Percentiles rank a stretch among this genome's conserved stretches.
Conservation (phyloP, 2,797 vertebrate species). For the Miichthys miiuy region DNA sequence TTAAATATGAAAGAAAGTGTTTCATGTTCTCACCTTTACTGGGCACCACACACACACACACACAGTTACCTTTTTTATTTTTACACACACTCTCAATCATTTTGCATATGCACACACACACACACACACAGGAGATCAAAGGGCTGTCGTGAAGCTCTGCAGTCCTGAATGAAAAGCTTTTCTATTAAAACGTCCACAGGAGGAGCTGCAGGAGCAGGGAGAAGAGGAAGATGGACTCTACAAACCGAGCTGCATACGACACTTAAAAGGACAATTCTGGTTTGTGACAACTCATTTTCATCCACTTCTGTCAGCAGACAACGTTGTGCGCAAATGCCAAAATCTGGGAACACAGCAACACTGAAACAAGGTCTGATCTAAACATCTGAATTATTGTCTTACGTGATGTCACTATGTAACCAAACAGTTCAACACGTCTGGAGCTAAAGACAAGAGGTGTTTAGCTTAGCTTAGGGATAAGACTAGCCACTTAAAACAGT, state of each 20-base stretch:
- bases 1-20: slow-evolving; percentile 77
- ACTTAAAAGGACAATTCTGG: not conserved
- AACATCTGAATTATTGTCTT: not conserved
- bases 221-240: not conserved
- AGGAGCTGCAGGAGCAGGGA: slow-evolving; percentile 33
- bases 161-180: slow-evolving; percentile 57
- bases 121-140: slow-evolving; percentile 59
- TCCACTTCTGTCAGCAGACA: not conserved
- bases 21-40: slow-evolving; percentile 75
- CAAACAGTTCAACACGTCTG: not conserved
- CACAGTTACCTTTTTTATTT: slow-evolving; percentile 39
- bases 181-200: slow-evolving; percentile 57
- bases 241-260: not conserved
- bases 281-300: not conserved
- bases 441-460: not conserved
- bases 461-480: not conserved
- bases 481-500: not conserved
- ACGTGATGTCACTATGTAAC: no score
- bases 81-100: slow-evolving; percentile 2
- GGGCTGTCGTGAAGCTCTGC: slow-evolving; percentile 59
- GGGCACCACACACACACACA: slow-evolving; percentile 1
- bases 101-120: slow-evolving; percentile 3
- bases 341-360: not conserved
- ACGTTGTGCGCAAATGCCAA: not conserved
- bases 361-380: not conserved